Evolutionary conservation across 2,888 invertebrate genomes (phyloP).

Genomic region (Synanthedon vespiformis): DNA sequence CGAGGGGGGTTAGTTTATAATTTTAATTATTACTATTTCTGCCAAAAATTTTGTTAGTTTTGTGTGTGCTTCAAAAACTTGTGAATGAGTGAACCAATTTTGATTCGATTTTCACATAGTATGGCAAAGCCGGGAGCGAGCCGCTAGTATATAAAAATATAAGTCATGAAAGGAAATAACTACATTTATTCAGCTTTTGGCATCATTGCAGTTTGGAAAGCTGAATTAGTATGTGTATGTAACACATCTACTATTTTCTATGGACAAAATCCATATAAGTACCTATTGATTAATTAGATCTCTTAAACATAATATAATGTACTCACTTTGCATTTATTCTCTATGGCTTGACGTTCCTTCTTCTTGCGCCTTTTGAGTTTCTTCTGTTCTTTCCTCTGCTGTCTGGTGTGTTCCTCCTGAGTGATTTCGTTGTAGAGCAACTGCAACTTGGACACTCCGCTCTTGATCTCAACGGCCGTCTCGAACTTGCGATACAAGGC

Average conservation of each 20-base stretch:
- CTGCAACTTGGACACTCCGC: constrained; percentile 89
- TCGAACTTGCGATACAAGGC: constrained; percentile 90
- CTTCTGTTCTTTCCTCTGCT: constrained; percentile 88
- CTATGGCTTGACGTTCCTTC: constrained; percentile 68
- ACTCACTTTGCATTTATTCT: constrained; percentile 53
- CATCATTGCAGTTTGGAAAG: neutral
- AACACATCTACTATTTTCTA: neutral
- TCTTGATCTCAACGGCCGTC: constrained; percentile 89
- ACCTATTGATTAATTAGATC: neutral
- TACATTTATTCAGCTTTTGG: no score
- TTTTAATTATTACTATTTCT: no score
- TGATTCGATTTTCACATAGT: no score
- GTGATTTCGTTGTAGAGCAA: constrained; percentile 88
- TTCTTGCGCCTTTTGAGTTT: constrained; percentile 82
- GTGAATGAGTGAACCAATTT: no score
- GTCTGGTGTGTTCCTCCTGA: constrained; percentile 86
- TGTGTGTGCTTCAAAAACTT: no score
- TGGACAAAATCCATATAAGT: neutral
- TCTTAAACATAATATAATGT: neutral
- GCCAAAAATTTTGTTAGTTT: no score
- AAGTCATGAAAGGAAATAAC: no score
- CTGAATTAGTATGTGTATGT: neutral
- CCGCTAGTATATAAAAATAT: no score
- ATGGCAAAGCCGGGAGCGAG: no score
- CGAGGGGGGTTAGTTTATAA: no score